These are phyloP conservation scores for Hyposoter didymator DNA, from an alignment of 2,888 invertebrate species.

Conservation along the genomic window DNA sequence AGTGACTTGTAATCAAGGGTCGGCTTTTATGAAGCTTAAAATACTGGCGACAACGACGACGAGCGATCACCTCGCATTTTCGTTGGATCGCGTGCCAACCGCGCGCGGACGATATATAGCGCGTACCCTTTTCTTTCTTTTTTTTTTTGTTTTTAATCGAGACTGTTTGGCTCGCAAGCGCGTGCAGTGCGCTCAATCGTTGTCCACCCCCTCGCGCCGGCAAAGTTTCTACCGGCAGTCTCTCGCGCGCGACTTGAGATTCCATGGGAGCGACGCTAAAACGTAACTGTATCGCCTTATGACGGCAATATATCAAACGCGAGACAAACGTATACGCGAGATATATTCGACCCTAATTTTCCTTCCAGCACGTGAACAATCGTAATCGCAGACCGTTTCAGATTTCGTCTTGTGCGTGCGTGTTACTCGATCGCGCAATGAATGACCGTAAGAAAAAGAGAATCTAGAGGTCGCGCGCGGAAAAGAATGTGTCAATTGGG, in stretches of 20 bases:
- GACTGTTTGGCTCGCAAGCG: constrained; percentile 52
- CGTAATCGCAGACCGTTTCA: neutral
- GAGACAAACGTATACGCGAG: constrained; percentile 17
- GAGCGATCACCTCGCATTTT: constrained; percentile 57
- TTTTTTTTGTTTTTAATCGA: no score
- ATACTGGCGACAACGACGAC: constrained; percentile 29
- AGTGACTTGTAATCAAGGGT: constrained; percentile 48
- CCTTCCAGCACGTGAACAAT: neutral
- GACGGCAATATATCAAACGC: constrained; percentile 48
- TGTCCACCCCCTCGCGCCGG: neutral
- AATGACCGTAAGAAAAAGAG: no score
- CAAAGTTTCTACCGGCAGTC: no score
- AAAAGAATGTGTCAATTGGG: no score
- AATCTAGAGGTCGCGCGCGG: no score
- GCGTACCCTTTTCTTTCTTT: constrained; percentile 37
- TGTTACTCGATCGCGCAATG: no score
- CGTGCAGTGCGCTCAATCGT: constrained; percentile 42
- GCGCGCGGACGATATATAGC: constrained; percentile 19
- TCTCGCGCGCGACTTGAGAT: constrained; percentile 49
- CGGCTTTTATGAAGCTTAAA: constrained; percentile 41
- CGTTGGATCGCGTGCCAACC: constrained; percentile 65
- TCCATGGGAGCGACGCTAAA: constrained; percentile 38
- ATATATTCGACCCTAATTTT: constrained; percentile 4
- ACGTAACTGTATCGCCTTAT: constrained; percentile 20
- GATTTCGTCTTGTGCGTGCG: neutral